Evolutionary conservation across 2,113 vertebrate species (phyloP), one percentile per base, ranked within the genome.

Genomic region (human (Homo sapiens)): DNA sequence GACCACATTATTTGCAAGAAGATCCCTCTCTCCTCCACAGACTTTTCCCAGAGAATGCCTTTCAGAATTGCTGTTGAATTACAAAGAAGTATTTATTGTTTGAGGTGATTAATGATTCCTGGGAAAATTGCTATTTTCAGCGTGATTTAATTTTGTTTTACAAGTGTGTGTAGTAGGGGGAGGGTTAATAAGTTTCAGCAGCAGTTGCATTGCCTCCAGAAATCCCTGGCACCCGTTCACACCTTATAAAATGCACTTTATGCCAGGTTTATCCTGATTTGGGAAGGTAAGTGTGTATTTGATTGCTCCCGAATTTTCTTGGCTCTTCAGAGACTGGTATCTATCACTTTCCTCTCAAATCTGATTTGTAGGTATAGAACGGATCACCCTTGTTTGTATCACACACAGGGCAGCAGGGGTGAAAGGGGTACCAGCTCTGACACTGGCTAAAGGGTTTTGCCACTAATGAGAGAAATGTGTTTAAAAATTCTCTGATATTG

Each of bases 1-100:
- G 97, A 98, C 79, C 98, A 98, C 97, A 98, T 98, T 98, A 98
- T 99, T 97, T 97, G 97, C 98, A 98, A 98, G 98, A 98, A 98
- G 98, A 99, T 98, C 98, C 98, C 98, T 98, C 89, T 90, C 98
- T 73, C 98, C 98, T 99, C 98, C 99, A 98, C 98, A 99, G 98
- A 99, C 98, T 98, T 98, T 99, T 99, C 99, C 98, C 98, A 98
- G 98, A 99, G 98, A 99, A 99, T 99, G 98, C 98, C 99, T 98
- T 99, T 99, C 98, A 99, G 98, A 99, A 99, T 98, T 96, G 96
- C 99, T 99, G 99, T 99, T 99, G 98, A 99, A 99, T 99, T 98
- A 99, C 99, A 99, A 99, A 99, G 99, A 99, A 99, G 98, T 99
- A 99, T 99, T 99, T 99, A 99, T 99, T 99, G 99, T 98, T 99